Evolutionary conservation across 2,113 vertebrate genomes (phyloP), one percentile per base, ranked within the genome.

Genomic region (Pachyramphus minor): DNA sequence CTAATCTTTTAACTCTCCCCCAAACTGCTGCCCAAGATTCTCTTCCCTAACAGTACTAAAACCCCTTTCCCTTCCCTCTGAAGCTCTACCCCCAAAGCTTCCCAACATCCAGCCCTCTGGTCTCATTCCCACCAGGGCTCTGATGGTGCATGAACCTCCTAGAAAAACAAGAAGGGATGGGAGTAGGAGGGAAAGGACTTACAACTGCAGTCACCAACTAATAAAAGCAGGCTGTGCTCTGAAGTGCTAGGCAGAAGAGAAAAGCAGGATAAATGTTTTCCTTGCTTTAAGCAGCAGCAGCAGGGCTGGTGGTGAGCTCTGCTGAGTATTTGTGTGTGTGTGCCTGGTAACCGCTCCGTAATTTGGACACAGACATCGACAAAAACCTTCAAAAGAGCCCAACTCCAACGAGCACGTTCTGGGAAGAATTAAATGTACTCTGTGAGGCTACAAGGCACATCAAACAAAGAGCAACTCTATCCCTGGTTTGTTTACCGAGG

Each of bases 1-100:
- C 97, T 97, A 98, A 98, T 98, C 98, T 98, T 98, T 98, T 98
- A 98, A 97, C 97, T 97, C 97, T 97, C 95, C 96, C 95, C 16
- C 55, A 97, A 97, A 98, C 95, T 85, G 94, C 95, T 41, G 97
- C 95, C 95, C 93, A 94, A 97, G 93, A 91, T 75, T 89, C 91
- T 95, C 88, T 94, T 96, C 72, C 63, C 78, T 59, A 73, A 67
- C 82, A 33, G 77, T 19, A 87, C 62, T 90, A 97, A 96, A 97
- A 25, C 75, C 76, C 41, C 15, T 71, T 80, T 41, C 47, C 66
- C 59, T 58, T 75, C 60, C 73, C 73, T 45, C 39, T 30, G 11
- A 35, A 59, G 23, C 27, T 56, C 37, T 23, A 11, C 8, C 53
- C 64, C 53, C 60, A 66, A 24, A 86, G 87, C 67, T 14, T 41